Base-by-base conservation (phyloP, 1,140 invertebrate species). In the Watersipora subatra region DNA sequence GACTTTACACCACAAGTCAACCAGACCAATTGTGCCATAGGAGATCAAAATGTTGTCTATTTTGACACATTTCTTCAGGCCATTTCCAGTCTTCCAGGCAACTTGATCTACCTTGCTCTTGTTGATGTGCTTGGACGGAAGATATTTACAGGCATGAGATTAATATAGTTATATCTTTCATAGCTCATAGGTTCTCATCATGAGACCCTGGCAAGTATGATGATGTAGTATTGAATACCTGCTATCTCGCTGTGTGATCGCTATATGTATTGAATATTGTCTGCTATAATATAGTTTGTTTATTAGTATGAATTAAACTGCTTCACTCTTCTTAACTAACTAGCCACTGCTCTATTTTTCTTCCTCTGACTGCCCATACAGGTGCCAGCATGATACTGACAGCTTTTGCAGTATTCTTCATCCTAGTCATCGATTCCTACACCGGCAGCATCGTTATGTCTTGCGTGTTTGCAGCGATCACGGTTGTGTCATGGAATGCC, bases 401-500 rank as follows among this genome's bases (percentile, higher is more conserved):
- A 3, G 78, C 80, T 28, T 28, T 80, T 0, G 74, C 77, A 22
- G 80, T 83, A 2, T 79, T 83, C 67, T 78, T 80, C 64, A 80
- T 84, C 24, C 81, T 78, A 70, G 74, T 82, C 59, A 72, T 84
- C 2, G 72, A 78, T 22, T 76, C 65, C 26, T 69, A 72, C 28
- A 64, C 70, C 61, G 65, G 76, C 61, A 75, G 73, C 62, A 62
- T 79, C 2, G 34, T 73, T 0, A 71, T 78, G 61, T 76, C 76
- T 1, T 79, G 76, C 58, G 67, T 81, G 22, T 83, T 84, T 72
- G 81, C 81, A 64, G 80, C 79, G 28, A 71, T 84, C 2, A 81
- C 81, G 20, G 77, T 81, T 2, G 71, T 78, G 22, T 82, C 80
- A 0, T 84, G 82, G 79, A 83, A 81, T 67, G 73, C 80, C 17